Percentiles rank a stretch among this genome's conserved stretches.
phyloP scores from a whole-genome alignment of 2,113 vertebrate genomes.

The Neomonachus schauinslandi region DNA sequence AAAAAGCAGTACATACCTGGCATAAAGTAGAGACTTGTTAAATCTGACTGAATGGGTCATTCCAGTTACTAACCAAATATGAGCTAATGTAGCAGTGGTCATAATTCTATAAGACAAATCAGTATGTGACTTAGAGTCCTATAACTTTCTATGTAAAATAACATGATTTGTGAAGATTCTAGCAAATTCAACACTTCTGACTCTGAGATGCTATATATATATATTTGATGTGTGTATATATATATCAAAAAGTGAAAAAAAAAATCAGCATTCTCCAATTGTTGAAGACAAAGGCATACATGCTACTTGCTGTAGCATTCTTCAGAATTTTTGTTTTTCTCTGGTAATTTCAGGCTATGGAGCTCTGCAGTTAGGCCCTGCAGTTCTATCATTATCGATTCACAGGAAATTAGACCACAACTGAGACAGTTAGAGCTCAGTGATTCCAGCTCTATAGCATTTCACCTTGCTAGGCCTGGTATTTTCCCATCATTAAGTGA shows the following conservation, averaged over 20 bases:
- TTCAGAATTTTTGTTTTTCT: background rate
- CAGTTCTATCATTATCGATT: background rate
- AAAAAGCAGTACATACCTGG: background rate
- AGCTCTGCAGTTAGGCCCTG: background rate
- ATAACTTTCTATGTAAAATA: background rate
- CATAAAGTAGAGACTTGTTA: too few relatives aligned
- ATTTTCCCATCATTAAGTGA: background rate
- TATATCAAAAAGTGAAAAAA: background rate
- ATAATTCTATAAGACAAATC: background rate
- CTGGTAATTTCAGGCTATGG: background rate
- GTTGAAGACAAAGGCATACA: background rate
- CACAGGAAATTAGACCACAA: background rate
- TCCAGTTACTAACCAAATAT: background rate
- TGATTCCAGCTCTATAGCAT: background rate
- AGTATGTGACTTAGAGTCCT: background rate
- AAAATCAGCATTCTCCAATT: background rate
- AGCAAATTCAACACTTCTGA: background rate
- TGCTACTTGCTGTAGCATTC: background rate
- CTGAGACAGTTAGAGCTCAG: fast-evolving
- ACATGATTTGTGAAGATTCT: background rate
- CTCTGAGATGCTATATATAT: background rate
- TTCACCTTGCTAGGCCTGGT: background rate
- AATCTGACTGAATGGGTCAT: background rate
- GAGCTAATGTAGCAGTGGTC: background rate
- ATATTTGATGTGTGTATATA: too few relatives aligned